Evolutionary conservation across 2,888 invertebrate species (phyloP), one percentile per base, ranked within the genome.

Genomic region (Agelastica alni): DNA sequence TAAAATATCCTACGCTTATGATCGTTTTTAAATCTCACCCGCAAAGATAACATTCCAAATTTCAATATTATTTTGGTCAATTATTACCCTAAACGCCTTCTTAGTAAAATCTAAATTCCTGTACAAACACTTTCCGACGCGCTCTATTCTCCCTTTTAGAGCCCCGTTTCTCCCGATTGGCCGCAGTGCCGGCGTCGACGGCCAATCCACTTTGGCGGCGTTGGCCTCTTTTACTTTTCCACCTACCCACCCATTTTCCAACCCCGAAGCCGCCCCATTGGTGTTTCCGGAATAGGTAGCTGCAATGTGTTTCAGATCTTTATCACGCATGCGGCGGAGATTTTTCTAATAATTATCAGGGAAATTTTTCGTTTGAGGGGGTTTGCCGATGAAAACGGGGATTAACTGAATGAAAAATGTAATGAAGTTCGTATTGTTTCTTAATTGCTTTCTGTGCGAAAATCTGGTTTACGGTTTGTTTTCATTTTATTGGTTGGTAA

Each of bases 281-380:
- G 70, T 66, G 72, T 71, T 72, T 74, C 73, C 73, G 73, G 72
- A 65, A 64, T 69, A 61, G 60, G 60, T 59, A 62, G 61, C 67
- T 65, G 68, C 67, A 71, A 63, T 66, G 64, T 64, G 58, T 63
- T 64, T 60, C 54, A 65, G 68, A 70, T 70, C 36, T 18, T 62
- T 60, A 69, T 68, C 70, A 60, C 64, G 64, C 67, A 68, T 69
- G 69, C 70, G 67, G 65, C 16, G 41, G 41, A 39, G 22, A 41
- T 49, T 49, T 37, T 49, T 17, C 41, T 17, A 13, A 41, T 20
- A 49, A 49, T 49, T 41, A 41, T 41, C 6, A 9, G 13, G 16
- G 20, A 26, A 34, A 39, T 26, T 31, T 41, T 48, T 49, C n/a
- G 16, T 36, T 36, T 36, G 5, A 36, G 5, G 17, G 9, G n/a